Percentiles rank a stretch among this genome's conserved stretches.
phyloP scores from a whole-genome alignment of 2,797 vertebrate species.

The Poeciliopsis presidionis region DNA sequence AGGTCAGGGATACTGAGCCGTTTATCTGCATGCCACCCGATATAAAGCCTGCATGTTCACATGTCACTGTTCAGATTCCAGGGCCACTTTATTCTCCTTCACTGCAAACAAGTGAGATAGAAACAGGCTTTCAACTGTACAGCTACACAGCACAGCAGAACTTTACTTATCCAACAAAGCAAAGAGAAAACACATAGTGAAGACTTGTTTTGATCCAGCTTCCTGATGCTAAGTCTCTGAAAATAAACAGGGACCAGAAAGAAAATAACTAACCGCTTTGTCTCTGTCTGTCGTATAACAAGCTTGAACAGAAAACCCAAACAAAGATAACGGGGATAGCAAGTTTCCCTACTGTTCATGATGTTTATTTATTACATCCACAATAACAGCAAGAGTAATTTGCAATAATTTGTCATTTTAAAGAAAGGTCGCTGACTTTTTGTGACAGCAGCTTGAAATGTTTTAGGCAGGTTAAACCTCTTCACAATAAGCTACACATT shows the following conservation, averaged over 20 bases:
- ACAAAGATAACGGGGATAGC: conserved; percentile 42
- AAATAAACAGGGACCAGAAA: conserved; percentile 54
- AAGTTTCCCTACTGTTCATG: conserved; percentile 31
- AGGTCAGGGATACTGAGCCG: conserved; percentile 52
- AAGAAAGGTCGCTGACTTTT: not conserved
- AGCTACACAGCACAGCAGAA: conserved; percentile 5
- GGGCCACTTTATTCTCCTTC: conserved; percentile 38
- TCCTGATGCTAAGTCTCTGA: conserved; percentile 37
- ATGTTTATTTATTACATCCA: conserved; percentile 35
- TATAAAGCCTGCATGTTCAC: not conserved
- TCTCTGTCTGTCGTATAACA: conserved; percentile 22
- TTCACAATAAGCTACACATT: not conserved
- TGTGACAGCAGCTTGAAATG: not conserved
- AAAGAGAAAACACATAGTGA: conserved; percentile 4
- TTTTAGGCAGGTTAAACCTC: not conserved
- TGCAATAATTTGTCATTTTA: not conserved
- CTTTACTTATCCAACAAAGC: conserved; percentile 55
- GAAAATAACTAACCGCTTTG: not conserved
- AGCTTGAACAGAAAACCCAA: conserved; percentile 51
- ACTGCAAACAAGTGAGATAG: conserved; percentile 42
- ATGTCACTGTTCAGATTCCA: conserved; percentile 14
- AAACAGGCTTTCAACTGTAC: conserved; percentile 21
- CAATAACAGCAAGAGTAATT: conserved; percentile 31
- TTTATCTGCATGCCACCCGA: conserved; percentile 42
- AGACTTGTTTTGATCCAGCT: conserved; percentile 29